phyloP scores from a whole-genome alignment of 2,888 invertebrate genomes.

The Pristionchus arcanus region DNA sequence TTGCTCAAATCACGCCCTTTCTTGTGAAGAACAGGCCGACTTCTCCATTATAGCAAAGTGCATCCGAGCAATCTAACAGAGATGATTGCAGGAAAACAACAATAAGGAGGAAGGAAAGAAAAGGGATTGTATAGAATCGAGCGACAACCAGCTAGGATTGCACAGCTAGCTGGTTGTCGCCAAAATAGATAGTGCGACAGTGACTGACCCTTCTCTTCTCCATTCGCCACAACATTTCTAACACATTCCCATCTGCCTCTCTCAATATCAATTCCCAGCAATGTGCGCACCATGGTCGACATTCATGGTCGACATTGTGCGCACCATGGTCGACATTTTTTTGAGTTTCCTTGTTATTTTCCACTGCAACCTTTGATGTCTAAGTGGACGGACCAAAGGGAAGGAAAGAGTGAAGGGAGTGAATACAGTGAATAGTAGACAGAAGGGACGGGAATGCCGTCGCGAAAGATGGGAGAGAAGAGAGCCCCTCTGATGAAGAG shows the following conservation, averaged over 20 bases:
- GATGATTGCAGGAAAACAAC: not conserved
- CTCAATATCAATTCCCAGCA: not conserved
- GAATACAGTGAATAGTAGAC: not conserved
- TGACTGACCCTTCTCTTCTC: not conserved
- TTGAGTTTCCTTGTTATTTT: conserved; percentile 2
- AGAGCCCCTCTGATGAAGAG: not conserved
- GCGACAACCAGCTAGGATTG: not conserved
- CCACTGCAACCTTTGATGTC: conserved; percentile 8
- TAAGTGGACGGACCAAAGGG: not conserved
- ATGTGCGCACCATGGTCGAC: not conserved
- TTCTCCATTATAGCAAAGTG: not conserved
- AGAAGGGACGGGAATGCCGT: conserved; percentile 25
- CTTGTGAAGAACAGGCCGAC: not conserved
- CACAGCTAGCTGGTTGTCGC: too few relatives aligned
- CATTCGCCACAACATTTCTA: not conserved
- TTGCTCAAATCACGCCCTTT: not conserved
- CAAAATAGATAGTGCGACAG: conserved; percentile 33
- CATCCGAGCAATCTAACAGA: not conserved
- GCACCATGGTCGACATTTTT: not conserved
- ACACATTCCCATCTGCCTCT: not conserved
- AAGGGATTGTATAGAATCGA: not conserved
- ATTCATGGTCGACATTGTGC: not conserved
- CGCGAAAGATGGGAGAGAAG: not conserved
- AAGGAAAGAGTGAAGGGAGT: not conserved
- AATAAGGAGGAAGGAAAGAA: conserved; percentile 8